Evolutionary conservation across 1,140 invertebrate species (phyloP), one percentile per base, ranked within the genome.

Genomic region (Drosophila novamexicana): DNA sequence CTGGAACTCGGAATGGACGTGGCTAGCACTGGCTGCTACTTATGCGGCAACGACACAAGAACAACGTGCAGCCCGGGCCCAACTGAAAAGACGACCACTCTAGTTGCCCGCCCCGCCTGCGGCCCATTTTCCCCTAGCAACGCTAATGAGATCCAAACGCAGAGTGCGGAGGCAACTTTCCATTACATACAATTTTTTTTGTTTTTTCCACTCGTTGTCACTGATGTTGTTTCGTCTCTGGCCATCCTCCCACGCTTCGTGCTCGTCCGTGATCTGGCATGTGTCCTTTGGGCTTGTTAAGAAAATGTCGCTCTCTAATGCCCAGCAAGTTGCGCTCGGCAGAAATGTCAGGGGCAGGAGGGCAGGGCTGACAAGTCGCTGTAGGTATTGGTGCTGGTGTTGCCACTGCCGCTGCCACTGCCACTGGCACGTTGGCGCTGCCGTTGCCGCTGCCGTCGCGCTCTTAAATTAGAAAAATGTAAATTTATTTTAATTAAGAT

Each of bases 401-500:
- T 29, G 22, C 22, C 44, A 42, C 61, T 66, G 75, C 56, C 79
- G 71, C 22, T 32, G 22, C 47, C 22, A 22, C 18, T 18, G 18
- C 18, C 22, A 22, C 22, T 22, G 22, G 2, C 22, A 22, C 44
- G 22, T 59, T 52, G 62, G 12, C 47, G 29, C 8, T 50, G 67
- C 16, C 34, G 52, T 16, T 36, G 52, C 53, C 49, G 45, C 62
- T 67, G 76, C 61, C 83, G 77, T 90, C 75, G 79, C 80, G 84
- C 77, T 81, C 81, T 91, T 82, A 91, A 91, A 91, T 91, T 91
- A 91, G 86, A 91, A 91, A 91, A 91, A 91, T 91, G 90, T 91
- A 91, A 91, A 91, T 91, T 91, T 91, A 91, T 91, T 91, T 91
- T 91, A 91, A 91, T 91, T 91, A 91, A 91, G 86, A 91, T 90